Conservation (phyloP, 2,888 invertebrate species). For the Pachydiplax longipennis region DNA sequence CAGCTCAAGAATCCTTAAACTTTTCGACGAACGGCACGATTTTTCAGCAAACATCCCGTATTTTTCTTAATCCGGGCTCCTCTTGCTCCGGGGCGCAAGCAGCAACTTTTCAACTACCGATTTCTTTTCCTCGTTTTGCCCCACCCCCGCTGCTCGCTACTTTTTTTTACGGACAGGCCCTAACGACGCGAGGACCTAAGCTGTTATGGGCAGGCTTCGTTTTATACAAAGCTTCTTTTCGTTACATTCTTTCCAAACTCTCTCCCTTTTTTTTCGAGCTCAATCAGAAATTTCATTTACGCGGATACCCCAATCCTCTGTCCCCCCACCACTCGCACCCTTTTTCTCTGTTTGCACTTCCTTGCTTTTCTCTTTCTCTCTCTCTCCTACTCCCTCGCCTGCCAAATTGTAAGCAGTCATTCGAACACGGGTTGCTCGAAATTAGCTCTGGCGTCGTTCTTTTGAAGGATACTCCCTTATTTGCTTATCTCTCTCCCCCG, state of each 20-base stretch:
- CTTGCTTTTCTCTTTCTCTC: background rate
- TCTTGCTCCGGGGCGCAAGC: background rate
- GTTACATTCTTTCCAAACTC: background rate
- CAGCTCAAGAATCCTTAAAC: background rate
- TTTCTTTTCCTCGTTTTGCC: background rate
- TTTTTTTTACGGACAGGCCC: background rate
- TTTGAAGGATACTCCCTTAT: background rate
- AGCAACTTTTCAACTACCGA: background rate
- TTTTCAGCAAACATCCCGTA: background rate
- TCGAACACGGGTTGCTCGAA: background rate
- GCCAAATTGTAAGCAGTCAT: constrained; percentile 12
- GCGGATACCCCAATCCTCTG: background rate
- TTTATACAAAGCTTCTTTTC: background rate
- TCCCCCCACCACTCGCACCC: background rate
- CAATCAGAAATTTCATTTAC: constrained; percentile 24
- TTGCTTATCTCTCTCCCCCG: background rate
- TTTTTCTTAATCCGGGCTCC: background rate
- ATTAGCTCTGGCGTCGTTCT: background rate
- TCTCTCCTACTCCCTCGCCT: background rate
- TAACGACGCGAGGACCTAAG: background rate
- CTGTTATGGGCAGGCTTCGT: background rate
- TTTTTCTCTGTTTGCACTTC: background rate
- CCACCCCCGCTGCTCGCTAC: background rate
- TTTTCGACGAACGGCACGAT: background rate
- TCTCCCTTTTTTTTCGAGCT: background rate